A percentile compares a stretch with the other conserved stretches of the same genome.
phyloP scores from a whole-genome alignment of 2,797 vertebrate genomes.

The Nyctibius grandis region DNA sequence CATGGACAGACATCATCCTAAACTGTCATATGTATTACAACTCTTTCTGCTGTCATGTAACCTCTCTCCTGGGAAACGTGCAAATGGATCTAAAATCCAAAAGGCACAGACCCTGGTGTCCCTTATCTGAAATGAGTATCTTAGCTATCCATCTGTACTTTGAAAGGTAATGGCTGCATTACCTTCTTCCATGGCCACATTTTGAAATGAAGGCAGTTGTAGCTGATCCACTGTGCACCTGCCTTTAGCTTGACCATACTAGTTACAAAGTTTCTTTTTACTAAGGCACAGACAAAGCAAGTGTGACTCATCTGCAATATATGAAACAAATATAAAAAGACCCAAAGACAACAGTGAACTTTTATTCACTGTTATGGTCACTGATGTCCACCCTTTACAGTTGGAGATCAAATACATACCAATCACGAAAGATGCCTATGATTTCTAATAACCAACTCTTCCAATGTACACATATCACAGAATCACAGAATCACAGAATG shows the following conservation, averaged over 20 bases:
- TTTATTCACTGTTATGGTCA: too few relatives aligned
- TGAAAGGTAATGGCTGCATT: background rate
- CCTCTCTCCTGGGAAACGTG: background rate
- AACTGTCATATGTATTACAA: background rate
- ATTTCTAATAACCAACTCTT: background rate
- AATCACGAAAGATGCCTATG: background rate
- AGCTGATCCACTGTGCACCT: background rate
- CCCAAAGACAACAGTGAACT: background rate
- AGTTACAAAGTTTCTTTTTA: background rate
- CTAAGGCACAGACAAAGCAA: background rate
- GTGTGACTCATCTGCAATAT: background rate
- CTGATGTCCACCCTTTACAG: background rate
- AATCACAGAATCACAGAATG: too few relatives aligned
- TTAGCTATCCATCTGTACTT: background rate
- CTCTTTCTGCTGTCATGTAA: background rate
- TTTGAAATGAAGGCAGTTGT: background rate
- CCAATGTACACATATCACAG: background rate
- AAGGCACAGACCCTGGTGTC: background rate
- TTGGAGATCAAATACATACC: background rate
- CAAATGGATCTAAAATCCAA: background rate
- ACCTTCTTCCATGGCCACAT: background rate
- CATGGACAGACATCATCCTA: background rate
- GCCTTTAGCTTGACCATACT: background rate
- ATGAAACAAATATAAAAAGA: background rate
- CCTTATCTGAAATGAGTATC: background rate